Evolutionary conservation across 2,888 invertebrate species (phyloP).

Genomic region (Uloborus plumipes): DNA sequence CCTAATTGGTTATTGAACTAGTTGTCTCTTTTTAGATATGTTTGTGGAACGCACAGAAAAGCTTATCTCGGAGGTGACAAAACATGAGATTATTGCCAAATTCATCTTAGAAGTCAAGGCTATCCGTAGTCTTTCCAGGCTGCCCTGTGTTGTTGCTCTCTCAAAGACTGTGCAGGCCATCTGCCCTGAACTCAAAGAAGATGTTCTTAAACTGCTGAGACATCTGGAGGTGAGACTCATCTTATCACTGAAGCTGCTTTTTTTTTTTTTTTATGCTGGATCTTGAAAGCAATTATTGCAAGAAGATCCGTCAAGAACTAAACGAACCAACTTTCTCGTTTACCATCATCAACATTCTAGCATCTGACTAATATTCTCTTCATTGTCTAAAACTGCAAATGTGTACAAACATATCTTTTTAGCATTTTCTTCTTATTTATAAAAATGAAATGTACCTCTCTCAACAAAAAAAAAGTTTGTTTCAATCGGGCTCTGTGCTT

Average conservation of each 20-base stretch:
- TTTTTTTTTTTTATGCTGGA: neutral
- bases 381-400: no score
- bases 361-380: no score
- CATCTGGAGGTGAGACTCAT: constrained; percentile 31
- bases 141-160: constrained; percentile 15
- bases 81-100: constrained; percentile 53
- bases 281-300: no score
- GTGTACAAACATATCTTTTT: no score
- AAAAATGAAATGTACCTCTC: no score
- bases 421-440: neutral
- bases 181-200: constrained; percentile 25
- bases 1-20: neutral
- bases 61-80: constrained; percentile 23
- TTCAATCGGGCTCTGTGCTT: no score
- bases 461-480: neutral
- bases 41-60: constrained; percentile 49
- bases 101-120: constrained; percentile 43
- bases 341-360: no score
- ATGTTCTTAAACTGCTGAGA: constrained; percentile 2
- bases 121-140: neutral
- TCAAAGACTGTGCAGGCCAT: constrained; percentile 24
- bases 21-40: constrained; percentile 33
- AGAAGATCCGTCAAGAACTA: no score
- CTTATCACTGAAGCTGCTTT: neutral
- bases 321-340: no score